A percentile compares a stretch with the other conserved stretches of the same genome.
phyloP scores from a whole-genome alignment of 2,113 vertebrate genomes.

The Syngnathus scovelli region DNA sequence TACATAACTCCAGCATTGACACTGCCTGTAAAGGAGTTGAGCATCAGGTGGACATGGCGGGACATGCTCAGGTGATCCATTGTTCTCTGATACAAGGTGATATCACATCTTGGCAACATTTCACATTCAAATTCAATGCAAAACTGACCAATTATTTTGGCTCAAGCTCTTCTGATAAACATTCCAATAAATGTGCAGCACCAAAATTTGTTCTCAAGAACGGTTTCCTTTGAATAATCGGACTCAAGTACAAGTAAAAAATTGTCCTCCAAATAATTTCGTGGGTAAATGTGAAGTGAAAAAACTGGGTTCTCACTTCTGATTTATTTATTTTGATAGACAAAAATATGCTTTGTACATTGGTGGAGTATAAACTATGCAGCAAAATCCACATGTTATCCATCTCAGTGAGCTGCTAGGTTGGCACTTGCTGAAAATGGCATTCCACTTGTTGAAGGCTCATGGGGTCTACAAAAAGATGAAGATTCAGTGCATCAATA shows the following conservation, averaged over 20 bases:
- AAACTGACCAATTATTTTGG: not conserved
- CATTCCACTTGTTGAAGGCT: too few species aligned
- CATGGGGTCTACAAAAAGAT: too few species aligned
- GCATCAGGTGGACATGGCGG: not conserved
- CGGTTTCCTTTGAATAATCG: not conserved
- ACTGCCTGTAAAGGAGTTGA: slow-evolving; percentile 15
- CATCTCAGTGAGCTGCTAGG: too few species aligned
- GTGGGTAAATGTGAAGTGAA: not conserved
- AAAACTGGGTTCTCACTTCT: too few species aligned
- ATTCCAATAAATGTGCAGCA: not conserved
- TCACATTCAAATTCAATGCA: not conserved
- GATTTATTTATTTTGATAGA: too few species aligned
- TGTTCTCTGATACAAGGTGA: not conserved
- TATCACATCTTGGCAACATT: slow-evolving; percentile 4
- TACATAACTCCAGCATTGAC: slow-evolving; percentile 6
- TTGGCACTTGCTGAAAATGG: too few species aligned
- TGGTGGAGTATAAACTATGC: too few species aligned
- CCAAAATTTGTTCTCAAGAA: not conserved
- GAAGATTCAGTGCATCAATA: too few species aligned
- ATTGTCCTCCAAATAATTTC: too few species aligned
- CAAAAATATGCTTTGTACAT: too few species aligned
- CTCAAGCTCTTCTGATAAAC: not conserved
- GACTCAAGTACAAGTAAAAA: not conserved
- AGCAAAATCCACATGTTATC: too few species aligned
- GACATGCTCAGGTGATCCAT: slow-evolving; percentile 8